These are phyloP conservation scores for Pyrrhosoma nymphula DNA, from an alignment of 2,888 invertebrate species.

Conservation along the genomic window DNA sequence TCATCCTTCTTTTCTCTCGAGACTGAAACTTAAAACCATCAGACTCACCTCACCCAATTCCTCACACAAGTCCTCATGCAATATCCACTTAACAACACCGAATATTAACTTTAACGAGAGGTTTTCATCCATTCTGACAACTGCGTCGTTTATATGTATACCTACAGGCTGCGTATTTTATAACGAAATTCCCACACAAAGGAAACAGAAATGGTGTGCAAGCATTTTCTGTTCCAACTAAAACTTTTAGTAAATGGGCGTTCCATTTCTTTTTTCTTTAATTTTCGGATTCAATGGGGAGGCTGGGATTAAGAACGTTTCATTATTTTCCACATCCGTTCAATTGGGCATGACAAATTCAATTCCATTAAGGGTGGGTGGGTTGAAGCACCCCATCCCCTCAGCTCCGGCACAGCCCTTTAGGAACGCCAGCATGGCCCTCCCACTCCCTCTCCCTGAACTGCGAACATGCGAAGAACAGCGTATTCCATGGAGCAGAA, in stretches of 20 bases:
- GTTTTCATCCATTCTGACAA: too few species aligned
- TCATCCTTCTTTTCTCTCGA: too few species aligned
- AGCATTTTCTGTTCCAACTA: background rate
- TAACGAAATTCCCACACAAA: background rate
- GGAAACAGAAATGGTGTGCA: background rate
- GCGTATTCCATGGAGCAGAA: too few species aligned
- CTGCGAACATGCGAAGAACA: too few species aligned
- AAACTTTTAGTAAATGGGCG: background rate
- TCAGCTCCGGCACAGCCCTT: background rate
- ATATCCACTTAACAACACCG: too few species aligned
- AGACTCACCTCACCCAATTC: too few species aligned
- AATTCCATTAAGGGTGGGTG: background rate
- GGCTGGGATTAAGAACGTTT: background rate
- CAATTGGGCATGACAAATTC: constrained; percentile 14
- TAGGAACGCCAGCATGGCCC: background rate
- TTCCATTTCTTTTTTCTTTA: background rate
- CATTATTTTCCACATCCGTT: constrained; percentile 18
- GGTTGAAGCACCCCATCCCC: background rate
- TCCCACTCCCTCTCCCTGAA: background rate
- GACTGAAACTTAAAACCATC: too few species aligned
- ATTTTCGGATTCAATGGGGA: background rate
- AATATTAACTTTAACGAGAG: too few species aligned
- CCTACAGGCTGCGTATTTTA: background rate
- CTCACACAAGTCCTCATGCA: too few species aligned
- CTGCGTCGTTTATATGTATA: too few species aligned